These are phyloP conservation scores for Drosophila tsacasi DNA, from an alignment of 1,140 invertebrate genomes.

Conservation along the genomic window DNA sequence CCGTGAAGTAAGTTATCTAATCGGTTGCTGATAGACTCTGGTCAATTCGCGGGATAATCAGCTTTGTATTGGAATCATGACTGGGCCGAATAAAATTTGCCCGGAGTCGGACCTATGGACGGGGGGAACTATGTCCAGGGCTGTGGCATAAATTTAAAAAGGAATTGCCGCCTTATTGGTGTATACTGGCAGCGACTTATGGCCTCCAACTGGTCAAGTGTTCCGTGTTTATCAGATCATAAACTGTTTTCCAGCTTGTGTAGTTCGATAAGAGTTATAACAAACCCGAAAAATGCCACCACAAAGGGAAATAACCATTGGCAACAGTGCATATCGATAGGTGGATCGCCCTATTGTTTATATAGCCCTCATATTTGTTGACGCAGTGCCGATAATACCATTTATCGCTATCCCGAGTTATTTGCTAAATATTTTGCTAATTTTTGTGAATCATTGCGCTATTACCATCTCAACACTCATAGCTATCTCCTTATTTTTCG, in stretches of 20 bases:
- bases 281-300: slow-evolving; percentile 28
- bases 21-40: slow-evolving; percentile 13
- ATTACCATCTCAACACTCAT: slow-evolving; percentile 22
- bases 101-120: slow-evolving; percentile 34
- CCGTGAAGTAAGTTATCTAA: slow-evolving; percentile 30
- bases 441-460: slow-evolving; percentile 27
- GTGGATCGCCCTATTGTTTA: slow-evolving; percentile 32
- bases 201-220: slow-evolving; percentile 46
- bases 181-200: slow-evolving; percentile 17
- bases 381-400: slow-evolving; percentile 20
- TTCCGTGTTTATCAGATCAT: slow-evolving; percentile 47
- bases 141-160: slow-evolving; percentile 55
- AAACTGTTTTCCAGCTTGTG: slow-evolving; percentile 41
- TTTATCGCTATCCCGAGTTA: slow-evolving; percentile 29
- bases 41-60: slow-evolving; percentile 26
- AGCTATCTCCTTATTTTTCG: slow-evolving; percentile 9
- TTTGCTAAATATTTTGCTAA: slow-evolving; percentile 34
- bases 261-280: slow-evolving; percentile 43
- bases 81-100: slow-evolving; percentile 5
- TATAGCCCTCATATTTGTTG: slow-evolving; percentile 42
- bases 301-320: slow-evolving; percentile 28
- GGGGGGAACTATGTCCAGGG: slow-evolving; percentile 24
- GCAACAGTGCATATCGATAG: slow-evolving; percentile 40
- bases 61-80: slow-evolving; percentile 21
- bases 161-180: slow-evolving; percentile 35